Evolutionary conservation across 2,797 vertebrate species (phyloP).

Genomic region (Calcarius lapponicus): DNA sequence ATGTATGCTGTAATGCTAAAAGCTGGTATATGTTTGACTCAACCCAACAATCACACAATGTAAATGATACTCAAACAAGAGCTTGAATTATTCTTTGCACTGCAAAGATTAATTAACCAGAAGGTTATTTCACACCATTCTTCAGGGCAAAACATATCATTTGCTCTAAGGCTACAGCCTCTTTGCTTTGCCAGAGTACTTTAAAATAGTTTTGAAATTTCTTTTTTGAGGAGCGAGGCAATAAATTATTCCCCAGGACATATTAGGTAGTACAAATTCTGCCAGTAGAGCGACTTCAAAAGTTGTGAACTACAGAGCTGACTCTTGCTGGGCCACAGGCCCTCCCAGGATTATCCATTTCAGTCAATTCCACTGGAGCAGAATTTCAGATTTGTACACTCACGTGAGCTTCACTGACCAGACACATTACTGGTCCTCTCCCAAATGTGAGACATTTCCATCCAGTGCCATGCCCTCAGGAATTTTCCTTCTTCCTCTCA

Average conservation of each 20-base stretch:
- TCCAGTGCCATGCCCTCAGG: not conserved
- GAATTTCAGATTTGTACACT: not conserved
- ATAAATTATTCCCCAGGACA: not conserved
- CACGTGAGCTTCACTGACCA: not conserved
- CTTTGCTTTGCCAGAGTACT: not conserved
- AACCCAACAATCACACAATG: conserved; percentile 7
- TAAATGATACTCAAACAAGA: not conserved
- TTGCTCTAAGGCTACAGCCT: not conserved
- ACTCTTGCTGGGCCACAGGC: not conserved
- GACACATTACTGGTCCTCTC: not conserved
- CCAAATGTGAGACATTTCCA: not conserved
- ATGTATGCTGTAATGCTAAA: not conserved
- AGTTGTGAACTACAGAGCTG: not conserved
- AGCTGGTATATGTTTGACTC: conserved; percentile 7
- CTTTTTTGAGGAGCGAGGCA: not conserved
- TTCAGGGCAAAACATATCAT: not conserved
- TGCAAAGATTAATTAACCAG: conserved; percentile 10
- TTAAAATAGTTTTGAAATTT: conserved; percentile 8
- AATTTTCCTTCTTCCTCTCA: not conserved
- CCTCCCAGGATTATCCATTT: not conserved
- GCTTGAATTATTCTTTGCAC: not conserved
- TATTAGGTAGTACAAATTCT: not conserved
- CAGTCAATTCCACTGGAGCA: not conserved
- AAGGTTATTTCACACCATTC: not conserved
- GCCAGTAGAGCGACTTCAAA: not conserved